phyloP scores from a whole-genome alignment of 2,888 invertebrate species.

The Eremobia ochroleuca region DNA sequence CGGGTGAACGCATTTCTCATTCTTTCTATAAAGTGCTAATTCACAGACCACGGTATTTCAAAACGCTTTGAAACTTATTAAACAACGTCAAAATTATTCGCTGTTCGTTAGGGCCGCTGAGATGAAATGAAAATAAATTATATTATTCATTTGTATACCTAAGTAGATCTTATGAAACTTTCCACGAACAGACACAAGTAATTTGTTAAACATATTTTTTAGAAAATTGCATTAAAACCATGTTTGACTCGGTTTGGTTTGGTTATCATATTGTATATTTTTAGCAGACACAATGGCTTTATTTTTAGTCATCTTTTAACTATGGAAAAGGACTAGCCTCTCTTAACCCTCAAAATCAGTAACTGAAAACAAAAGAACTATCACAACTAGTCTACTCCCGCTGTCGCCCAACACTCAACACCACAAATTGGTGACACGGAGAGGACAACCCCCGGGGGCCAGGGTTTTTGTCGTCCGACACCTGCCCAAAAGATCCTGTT shows the following conservation, averaged over 20 bases:
- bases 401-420: constrained; percentile 63
- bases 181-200: too few species aligned
- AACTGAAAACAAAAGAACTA: background rate
- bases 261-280: background rate
- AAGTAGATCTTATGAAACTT: too few species aligned
- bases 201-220: background rate
- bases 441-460: constrained; percentile 78
- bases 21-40: background rate
- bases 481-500: constrained; percentile 85
- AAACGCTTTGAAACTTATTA: background rate
- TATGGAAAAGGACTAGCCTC: background rate
- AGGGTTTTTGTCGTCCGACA: constrained; percentile 84
- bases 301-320: background rate
- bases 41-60: background rate
- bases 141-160: background rate
- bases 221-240: background rate
- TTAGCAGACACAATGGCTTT: background rate
- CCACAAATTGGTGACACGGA: constrained; percentile 70
- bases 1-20: too few species aligned
- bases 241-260: background rate
- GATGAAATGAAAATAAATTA: background rate
- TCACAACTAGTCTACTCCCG: constrained; percentile 26
- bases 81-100: background rate
- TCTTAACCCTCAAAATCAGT: background rate
- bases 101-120: background rate